These are phyloP conservation scores for Pimephales promelas DNA, from an alignment of 2,113 vertebrate species.

Conservation along the genomic window DNA sequence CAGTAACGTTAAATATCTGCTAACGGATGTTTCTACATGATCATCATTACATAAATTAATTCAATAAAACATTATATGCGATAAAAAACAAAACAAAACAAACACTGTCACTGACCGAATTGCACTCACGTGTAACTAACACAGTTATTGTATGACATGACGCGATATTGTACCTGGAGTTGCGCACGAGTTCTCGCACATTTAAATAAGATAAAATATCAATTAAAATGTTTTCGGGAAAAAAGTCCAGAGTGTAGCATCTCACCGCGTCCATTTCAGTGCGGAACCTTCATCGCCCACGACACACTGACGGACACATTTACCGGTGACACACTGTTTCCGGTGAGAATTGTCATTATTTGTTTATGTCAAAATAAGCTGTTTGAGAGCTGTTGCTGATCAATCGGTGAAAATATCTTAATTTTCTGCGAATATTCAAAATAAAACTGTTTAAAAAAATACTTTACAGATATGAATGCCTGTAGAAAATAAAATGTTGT, in stretches of 20 bases:
- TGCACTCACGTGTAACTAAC: background rate
- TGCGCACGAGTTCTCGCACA: conserved; percentile 72
- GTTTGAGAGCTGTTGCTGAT: background rate
- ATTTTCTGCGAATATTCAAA: background rate
- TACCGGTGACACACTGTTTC: background rate
- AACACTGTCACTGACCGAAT: background rate
- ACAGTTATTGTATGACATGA: too few species aligned
- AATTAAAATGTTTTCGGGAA: conserved; percentile 78
- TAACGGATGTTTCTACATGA: background rate
- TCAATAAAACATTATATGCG: background rate
- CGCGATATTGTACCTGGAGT: conserved; percentile 67
- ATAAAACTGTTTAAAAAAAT: background rate
- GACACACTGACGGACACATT: background rate
- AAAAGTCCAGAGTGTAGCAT: conserved; percentile 69
- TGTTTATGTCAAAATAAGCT: background rate
- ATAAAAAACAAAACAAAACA: background rate
- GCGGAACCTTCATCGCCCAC: conserved; percentile 62
- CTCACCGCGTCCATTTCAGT: conserved; percentile 73
- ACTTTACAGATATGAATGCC: background rate
- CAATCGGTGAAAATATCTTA: background rate
- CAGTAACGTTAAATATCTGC: background rate
- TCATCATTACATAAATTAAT: background rate
- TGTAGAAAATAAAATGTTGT: background rate
- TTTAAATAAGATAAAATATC: conserved; percentile 76
- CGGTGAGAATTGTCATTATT: background rate